phyloP scores from a whole-genome alignment of 2,888 invertebrate species.

The Caenorhabditis uteleia region DNA sequence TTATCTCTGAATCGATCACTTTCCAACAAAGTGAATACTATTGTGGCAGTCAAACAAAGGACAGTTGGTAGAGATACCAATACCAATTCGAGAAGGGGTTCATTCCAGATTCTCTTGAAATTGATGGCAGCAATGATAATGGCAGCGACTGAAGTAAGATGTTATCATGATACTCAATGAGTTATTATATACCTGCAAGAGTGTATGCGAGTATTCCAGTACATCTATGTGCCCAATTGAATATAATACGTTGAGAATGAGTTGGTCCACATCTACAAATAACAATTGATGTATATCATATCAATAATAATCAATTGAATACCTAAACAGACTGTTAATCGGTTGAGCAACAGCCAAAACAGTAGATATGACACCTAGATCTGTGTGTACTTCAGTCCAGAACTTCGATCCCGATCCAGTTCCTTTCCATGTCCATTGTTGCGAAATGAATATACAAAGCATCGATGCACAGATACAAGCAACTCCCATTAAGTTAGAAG shows the following conservation, averaged over 20 bases:
- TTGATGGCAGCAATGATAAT: conserved; percentile 45
- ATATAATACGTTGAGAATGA: conserved; percentile 23
- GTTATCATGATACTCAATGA: too few relatives aligned
- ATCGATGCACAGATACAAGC: conserved; percentile 45
- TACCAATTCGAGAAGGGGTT: conserved; percentile 41
- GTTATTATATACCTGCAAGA: conserved; percentile 15
- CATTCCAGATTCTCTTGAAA: conserved; percentile 46
- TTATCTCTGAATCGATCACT: conserved; percentile 19
- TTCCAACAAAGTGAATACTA: conserved; percentile 19
- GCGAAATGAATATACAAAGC: conserved; percentile 40
- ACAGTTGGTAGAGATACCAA: conserved; percentile 28
- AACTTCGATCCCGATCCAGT: conserved; percentile 31
- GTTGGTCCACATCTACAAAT: conserved; percentile 41
- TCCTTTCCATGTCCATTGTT: conserved; percentile 47
- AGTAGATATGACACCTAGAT: conserved; percentile 40
- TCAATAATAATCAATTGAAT: too few relatives aligned
- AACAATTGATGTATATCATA: too few relatives aligned
- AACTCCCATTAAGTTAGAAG: conserved; percentile 41
- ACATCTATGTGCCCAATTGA: conserved; percentile 42
- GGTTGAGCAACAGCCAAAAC: conserved; percentile 43
- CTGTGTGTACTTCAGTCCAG: conserved; percentile 43
- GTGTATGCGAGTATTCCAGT: conserved; percentile 30
- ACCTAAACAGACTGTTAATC: conserved; percentile 21
- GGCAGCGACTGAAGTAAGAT: conserved; percentile 21
- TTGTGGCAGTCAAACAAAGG: conserved; percentile 22